These are phyloP conservation scores for Epizoanthus ramosus DNA, from an alignment of 92 coral and sea anemone species.

Conservation along the genomic window DNA sequence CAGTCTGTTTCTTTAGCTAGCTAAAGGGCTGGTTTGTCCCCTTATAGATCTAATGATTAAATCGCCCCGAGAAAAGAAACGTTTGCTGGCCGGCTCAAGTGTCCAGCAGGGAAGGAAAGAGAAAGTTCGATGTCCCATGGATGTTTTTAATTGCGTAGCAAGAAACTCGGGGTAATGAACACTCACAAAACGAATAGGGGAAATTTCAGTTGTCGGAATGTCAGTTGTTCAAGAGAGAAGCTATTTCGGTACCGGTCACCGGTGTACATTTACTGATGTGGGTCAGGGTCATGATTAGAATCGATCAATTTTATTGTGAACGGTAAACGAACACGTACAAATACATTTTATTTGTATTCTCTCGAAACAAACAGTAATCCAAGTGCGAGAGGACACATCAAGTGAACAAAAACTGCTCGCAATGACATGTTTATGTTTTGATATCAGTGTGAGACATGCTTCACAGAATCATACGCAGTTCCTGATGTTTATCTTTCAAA, in stretches of 20 bases:
- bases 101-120: conserved; percentile 11
- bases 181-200: background rate
- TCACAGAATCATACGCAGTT: background rate
- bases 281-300: too few species aligned
- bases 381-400: background rate
- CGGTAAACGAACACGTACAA: background rate
- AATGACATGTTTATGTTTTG: background rate
- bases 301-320: too few species aligned
- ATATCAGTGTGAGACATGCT: too few species aligned
- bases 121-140: background rate
- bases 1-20: too few species aligned
- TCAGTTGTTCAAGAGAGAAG: background rate
- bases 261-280: too few species aligned
- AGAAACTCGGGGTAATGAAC: background rate
- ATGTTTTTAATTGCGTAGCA: conserved; percentile 24
- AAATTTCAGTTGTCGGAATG: background rate
- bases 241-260: too few species aligned
- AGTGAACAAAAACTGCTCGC: background rate
- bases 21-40: background rate
- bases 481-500: background rate
- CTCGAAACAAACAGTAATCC: conserved; percentile 1
- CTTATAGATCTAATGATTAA: background rate
- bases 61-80: background rate
- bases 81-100: conserved; percentile 1
- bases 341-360: conserved; percentile 14